Evolutionary conservation across 2,888 invertebrate species (phyloP).

Genomic region (Rhagium mordax): DNA sequence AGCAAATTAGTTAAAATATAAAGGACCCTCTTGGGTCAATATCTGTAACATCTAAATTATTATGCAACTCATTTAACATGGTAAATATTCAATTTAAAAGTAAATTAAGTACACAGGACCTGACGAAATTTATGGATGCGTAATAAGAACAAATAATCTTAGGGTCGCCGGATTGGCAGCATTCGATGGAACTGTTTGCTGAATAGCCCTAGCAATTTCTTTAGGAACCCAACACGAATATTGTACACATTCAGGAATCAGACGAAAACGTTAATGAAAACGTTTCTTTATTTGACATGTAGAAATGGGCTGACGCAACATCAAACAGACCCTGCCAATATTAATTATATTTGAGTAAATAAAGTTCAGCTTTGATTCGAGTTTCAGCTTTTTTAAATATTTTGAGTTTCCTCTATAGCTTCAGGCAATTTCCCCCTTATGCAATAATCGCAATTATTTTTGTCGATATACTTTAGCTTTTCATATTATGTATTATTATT

Average conservation of each 20-base stretch:
- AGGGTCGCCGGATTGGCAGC: not conserved
- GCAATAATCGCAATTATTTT: no score
- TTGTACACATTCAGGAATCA: not conserved
- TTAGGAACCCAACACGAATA: not conserved
- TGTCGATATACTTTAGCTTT: no score
- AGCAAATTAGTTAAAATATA: not conserved
- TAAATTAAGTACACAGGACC: not conserved
- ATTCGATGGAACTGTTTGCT: not conserved
- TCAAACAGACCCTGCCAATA: constrained; percentile 25
- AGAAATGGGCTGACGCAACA: not conserved
- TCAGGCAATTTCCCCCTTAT: not conserved
- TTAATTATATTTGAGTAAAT: constrained; percentile 23
- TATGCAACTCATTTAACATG: constrained; percentile 16
- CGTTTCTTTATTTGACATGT: not conserved
- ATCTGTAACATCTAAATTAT: constrained; percentile 12
- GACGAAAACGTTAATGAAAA: constrained; percentile 5
- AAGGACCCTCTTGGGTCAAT: not conserved
- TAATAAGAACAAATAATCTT: not conserved
- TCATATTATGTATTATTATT: no score
- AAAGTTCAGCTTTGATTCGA: not conserved
- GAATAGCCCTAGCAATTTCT: not conserved
- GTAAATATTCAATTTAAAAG: constrained; percentile 1
- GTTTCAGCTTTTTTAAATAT: not conserved
- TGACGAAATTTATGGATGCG: not conserved
- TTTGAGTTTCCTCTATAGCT: not conserved